phyloP scores from a whole-genome alignment of 2,113 vertebrate genomes.

The Siniperca chuatsi region DNA sequence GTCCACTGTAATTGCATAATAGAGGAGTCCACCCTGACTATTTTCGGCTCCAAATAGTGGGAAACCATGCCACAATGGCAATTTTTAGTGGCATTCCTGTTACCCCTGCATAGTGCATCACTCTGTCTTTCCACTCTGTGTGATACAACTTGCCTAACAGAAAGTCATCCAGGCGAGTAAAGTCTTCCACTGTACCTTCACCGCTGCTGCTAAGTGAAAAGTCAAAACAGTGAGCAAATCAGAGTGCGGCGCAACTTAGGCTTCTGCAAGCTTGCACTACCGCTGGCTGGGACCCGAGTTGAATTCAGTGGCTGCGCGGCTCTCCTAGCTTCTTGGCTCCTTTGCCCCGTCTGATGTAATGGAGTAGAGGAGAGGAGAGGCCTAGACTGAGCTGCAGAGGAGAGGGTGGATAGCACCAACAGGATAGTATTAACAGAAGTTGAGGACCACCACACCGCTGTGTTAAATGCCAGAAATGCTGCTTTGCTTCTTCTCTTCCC shows the following conservation, averaged over 20 bases:
- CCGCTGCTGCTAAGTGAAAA: conserved; percentile 50
- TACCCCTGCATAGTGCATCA: conserved; percentile 63
- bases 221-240: conserved; percentile 69
- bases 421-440: conserved; percentile 63
- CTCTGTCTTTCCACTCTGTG: conserved; percentile 71
- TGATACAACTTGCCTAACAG: conserved; percentile 43
- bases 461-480: conserved; percentile 32
- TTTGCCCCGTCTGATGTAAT: conserved; percentile 69
- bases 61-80: conserved; percentile 71
- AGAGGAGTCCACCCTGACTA: conserved; percentile 58
- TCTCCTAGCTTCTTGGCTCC: conserved; percentile 63
- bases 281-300: conserved; percentile 49
- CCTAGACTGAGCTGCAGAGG: conserved; percentile 9
- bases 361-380: conserved; percentile 50
- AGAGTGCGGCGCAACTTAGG: conserved; percentile 8
- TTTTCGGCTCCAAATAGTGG: conserved; percentile 70
- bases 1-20: conserved; percentile 76
- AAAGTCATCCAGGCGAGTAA: conserved; percentile 64
- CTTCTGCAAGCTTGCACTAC: conserved; percentile 69
- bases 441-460: conserved; percentile 53
- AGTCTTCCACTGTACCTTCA: conserved; percentile 68
- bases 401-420: conserved; percentile 49
- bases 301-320: conserved; percentile 53
- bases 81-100: conserved; percentile 70
- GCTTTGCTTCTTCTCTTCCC: conserved; percentile 16